Percentiles rank a stretch among this genome's conserved stretches.
phyloP scores from a whole-genome alignment of 2,113 vertebrate genomes.

The Onychostoma macrolepis region DNA sequence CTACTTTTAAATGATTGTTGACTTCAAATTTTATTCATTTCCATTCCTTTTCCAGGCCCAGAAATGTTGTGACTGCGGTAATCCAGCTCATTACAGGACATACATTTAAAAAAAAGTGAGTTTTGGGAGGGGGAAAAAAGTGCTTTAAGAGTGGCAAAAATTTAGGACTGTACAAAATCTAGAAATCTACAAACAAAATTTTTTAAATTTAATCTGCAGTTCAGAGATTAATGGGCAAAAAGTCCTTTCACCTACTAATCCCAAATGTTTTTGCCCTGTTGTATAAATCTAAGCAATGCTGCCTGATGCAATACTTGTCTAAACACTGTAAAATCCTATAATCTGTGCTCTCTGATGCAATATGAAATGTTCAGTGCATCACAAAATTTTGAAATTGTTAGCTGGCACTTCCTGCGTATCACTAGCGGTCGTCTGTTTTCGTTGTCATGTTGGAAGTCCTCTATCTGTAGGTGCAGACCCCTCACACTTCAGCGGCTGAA shows the following conservation, averaged over 20 bases:
- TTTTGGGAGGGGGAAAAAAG: background rate
- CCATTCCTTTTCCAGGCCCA: background rate
- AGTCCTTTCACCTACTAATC: conserved; percentile 29
- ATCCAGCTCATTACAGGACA: background rate
- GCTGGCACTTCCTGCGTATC: conserved; percentile 61
- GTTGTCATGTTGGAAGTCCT: conserved; percentile 48
- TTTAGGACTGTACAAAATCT: background rate
- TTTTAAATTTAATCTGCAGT: background rate
- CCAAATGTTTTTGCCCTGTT: conserved; percentile 28
- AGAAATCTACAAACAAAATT: background rate
- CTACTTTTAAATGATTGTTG: too few species aligned
- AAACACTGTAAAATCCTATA: conserved; percentile 53
- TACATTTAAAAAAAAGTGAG: background rate
- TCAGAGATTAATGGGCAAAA: conserved; percentile 5
- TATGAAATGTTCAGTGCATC: conserved; percentile 60
- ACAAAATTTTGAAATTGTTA: conserved; percentile 63
- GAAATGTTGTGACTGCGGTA: background rate
- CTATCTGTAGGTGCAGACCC: conserved; percentile 67
- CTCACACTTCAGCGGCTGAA: conserved; percentile 56
- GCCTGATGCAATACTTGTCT: conserved; percentile 55
- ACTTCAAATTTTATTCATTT: background rate
- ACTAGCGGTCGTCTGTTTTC: conserved; percentile 54
- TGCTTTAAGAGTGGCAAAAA: background rate
- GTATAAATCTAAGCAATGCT: conserved; percentile 49
- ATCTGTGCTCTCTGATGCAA: conserved; percentile 57